A percentile compares a stretch with the other conserved stretches of the same genome.
phyloP scores from a whole-genome alignment of 2,888 invertebrate genomes.

The Apamea anceps region DNA sequence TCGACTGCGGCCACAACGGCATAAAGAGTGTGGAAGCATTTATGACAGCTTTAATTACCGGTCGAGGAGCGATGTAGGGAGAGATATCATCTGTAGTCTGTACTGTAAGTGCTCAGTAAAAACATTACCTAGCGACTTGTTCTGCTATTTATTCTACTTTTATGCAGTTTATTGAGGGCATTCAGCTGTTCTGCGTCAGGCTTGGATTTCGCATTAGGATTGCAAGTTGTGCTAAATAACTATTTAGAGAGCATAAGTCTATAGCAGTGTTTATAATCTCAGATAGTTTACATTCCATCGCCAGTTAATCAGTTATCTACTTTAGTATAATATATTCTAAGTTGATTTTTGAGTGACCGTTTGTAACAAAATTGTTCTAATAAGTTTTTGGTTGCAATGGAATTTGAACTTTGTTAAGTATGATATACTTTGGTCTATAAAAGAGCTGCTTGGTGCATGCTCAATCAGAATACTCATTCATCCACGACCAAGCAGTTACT shows the following conservation, averaged over 20 bases:
- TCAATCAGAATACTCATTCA: not conserved
- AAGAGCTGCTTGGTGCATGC: not conserved
- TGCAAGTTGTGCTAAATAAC: not conserved
- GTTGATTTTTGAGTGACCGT: too few species aligned
- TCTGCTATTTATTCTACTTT: not conserved
- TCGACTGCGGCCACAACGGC: conserved; percentile 6
- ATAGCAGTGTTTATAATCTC: too few species aligned
- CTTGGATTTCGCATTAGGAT: not conserved
- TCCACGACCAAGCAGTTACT: not conserved
- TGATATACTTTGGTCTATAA: too few species aligned
- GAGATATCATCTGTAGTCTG: conserved; percentile 29
- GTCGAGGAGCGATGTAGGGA: conserved; percentile 26
- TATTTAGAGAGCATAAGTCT: not conserved
- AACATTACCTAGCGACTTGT: not conserved
- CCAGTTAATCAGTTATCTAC: too few species aligned
- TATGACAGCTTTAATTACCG: conserved; percentile 24
- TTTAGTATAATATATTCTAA: too few species aligned
- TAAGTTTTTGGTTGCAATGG: too few species aligned
- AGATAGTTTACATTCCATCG: too few species aligned
- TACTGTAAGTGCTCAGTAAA: conserved; percentile 4
- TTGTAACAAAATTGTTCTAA: too few species aligned
- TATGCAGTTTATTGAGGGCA: not conserved
- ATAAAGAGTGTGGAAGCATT: conserved; percentile 25
- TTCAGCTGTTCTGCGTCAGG: not conserved
- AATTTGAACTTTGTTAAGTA: too few species aligned